A percentile compares a stretch with the other conserved stretches of the same genome.
These are phyloP conservation scores for Bostrychus sinensis DNA, from an alignment of 2,113 vertebrate species.

Conservation along the genomic window DNA sequence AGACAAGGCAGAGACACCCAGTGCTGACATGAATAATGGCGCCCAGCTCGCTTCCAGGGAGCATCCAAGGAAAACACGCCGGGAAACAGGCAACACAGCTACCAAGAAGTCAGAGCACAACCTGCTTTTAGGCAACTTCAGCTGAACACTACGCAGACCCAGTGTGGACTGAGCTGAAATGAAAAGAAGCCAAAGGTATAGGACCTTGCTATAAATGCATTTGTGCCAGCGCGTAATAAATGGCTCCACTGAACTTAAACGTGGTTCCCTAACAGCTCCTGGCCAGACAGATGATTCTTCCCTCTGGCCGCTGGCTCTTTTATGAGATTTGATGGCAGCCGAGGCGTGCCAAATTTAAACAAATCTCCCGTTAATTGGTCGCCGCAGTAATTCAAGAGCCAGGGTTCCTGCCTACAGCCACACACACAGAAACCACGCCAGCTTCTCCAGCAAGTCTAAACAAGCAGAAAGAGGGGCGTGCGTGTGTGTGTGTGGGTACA, in stretches of 20 bases:
- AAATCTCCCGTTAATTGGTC: conserved; percentile 94
- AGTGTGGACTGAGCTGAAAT: not conserved
- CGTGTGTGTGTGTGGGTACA: conserved; percentile 10
- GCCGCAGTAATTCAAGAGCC: conserved; percentile 89
- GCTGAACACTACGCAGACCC: not conserved
- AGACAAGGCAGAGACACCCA: conserved; percentile 57
- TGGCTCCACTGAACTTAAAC: conserved; percentile 4
- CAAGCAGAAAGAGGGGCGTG: conserved; percentile 46
- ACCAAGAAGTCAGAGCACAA: conserved; percentile 5
- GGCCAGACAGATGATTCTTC: conserved; percentile 65
- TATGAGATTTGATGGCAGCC: conserved; percentile 82
- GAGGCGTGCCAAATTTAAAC: conserved; percentile 90
- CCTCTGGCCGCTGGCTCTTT: conserved; percentile 66
- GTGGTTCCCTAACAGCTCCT: conserved; percentile 41
- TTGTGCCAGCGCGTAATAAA: conserved; percentile 3
- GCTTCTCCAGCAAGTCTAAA: conserved; percentile 83
- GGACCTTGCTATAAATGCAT: not conserved
- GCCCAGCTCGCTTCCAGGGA: conserved; percentile 40
- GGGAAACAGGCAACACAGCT: not conserved
- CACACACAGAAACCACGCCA: conserved; percentile 75
- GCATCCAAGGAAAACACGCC: conserved; percentile 49
- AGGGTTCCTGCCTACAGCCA: conserved; percentile 82
- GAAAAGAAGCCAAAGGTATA: not conserved
- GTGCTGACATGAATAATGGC: conserved; percentile 62
- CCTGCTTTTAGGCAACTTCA: conserved; percentile 7